Evolutionary conservation across 2,888 invertebrate genomes (phyloP), one percentile per base, ranked within the genome.

Genomic region (Schrankia costaestrigalis): DNA sequence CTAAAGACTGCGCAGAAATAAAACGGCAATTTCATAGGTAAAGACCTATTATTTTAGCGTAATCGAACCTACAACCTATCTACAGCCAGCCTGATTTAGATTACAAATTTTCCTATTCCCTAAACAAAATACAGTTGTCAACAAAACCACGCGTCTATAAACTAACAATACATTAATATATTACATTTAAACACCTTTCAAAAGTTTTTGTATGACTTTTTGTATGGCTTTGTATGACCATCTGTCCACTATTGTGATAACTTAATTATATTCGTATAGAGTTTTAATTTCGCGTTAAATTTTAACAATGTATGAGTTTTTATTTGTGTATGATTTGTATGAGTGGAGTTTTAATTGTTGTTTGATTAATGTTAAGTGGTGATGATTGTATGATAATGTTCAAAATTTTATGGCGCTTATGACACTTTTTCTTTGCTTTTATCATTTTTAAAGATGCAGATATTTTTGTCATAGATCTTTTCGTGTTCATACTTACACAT

Each of bases 211-310:
- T 36, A 18, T 14, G 11, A 23, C 13, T 23, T 22, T 36, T 29
- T 35, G 22, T 21, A 30, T 4, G 17, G 8, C 3, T 35, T 33
- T 45, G 22, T 14, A 8, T 1, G 26, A n/a, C 35, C 49, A 55
- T 46, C 54, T 55, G 56, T 38, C 30, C 15, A 21, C 28, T 30
- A 34, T 44, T 39, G 26, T 33, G 19, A 23, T 22, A 29, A 23
- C 0, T 26, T 36, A 55, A 55, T 55, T 28, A 31, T 32, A 12
- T 27, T 40, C 18, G 36, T 36, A 51, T 55, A 12, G 46, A 46
- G 13, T 43, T 43, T 37, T 46, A 55, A 55, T 55, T 55, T 55
- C 37, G 54, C 56, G 52, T 55, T 36, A 43, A 55, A 55, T 55
- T 55, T 38, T 32, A 41, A 55, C 56, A 43, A 46, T 41, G 8